Percentiles rank a stretch among this genome's conserved stretches.
phyloP scores from a whole-genome alignment of 92 coral and sea anemone genomes.

The Ricordea florida region DNA sequence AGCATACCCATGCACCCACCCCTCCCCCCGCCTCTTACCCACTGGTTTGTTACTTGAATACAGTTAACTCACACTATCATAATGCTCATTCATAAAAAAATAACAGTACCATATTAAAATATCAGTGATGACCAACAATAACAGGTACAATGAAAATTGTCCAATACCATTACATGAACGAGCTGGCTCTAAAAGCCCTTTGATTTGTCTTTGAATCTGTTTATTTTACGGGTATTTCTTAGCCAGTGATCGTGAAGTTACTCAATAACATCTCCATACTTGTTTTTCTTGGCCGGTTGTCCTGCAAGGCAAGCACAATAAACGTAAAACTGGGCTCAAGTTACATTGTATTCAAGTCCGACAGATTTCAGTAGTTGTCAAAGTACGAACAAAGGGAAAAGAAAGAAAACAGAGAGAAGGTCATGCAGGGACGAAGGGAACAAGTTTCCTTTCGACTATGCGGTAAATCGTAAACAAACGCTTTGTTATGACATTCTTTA shows the following conservation, averaged over 20 bases:
- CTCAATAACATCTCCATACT: conserved; percentile 57
- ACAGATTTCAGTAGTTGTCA: too few species aligned
- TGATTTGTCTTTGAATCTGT: neutral
- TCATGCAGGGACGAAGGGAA: neutral
- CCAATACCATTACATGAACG: conserved; percentile 18
- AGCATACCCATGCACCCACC: neutral
- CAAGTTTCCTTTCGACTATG: neutral
- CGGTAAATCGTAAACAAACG: neutral
- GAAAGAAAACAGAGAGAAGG: neutral
- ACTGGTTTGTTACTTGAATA: neutral
- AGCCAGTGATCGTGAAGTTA: too few species aligned
- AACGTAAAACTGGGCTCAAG: neutral
- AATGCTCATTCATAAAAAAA: neutral
- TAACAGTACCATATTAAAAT: neutral
- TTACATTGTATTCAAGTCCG: too few species aligned
- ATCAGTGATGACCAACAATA: conserved; percentile 1
- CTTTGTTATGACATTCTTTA: neutral
- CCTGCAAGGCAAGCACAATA: neutral
- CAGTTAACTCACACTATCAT: conserved; percentile 12
- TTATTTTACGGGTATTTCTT: too few species aligned
- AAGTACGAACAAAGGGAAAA: neutral
- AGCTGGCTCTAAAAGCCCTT: conserved; percentile 9
- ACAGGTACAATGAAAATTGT: conserved; percentile 11
- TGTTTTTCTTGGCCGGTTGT: conserved; percentile 54
- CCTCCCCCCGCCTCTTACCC: too few species aligned